Evolutionary conservation across 2,113 vertebrate genomes (phyloP).

Genomic region (Saiga tatarica): DNA sequence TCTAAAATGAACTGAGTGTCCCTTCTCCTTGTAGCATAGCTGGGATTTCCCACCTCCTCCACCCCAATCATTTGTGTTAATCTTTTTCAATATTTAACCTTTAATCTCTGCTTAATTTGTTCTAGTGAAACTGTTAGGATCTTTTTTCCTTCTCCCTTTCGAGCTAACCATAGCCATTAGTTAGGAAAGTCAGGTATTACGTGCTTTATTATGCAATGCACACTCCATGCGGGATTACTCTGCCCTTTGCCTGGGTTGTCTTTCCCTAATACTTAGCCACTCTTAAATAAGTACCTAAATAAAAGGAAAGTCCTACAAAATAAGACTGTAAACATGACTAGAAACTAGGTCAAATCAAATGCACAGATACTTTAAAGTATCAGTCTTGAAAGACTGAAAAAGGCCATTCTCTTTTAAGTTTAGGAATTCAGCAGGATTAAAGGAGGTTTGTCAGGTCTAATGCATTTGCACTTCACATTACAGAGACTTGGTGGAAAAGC

Average conservation of each 20-base stretch:
- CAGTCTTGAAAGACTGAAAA: neutral
- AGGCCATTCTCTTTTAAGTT: neutral
- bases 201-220: neutral
- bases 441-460: neutral
- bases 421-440: neutral
- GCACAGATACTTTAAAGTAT: neutral
- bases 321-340: neutral
- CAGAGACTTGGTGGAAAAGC: neutral
- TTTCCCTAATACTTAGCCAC: neutral
- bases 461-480: neutral
- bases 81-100: neutral
- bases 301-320: neutral
- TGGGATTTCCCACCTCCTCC: neutral
- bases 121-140: neutral
- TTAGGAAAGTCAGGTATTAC: neutral
- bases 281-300: neutral
- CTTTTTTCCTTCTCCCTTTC: neutral
- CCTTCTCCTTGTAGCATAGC: neutral
- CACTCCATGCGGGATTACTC: neutral
- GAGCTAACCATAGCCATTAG: neutral
- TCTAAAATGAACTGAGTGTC: neutral
- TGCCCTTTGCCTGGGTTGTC: neutral
- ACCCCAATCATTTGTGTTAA: neutral
- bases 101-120: neutral
- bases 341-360: neutral